Evolutionary conservation across 2,888 invertebrate species (phyloP), one percentile per base, ranked within the genome.

Genomic region (Cyrtodaria siliqua): DNA sequence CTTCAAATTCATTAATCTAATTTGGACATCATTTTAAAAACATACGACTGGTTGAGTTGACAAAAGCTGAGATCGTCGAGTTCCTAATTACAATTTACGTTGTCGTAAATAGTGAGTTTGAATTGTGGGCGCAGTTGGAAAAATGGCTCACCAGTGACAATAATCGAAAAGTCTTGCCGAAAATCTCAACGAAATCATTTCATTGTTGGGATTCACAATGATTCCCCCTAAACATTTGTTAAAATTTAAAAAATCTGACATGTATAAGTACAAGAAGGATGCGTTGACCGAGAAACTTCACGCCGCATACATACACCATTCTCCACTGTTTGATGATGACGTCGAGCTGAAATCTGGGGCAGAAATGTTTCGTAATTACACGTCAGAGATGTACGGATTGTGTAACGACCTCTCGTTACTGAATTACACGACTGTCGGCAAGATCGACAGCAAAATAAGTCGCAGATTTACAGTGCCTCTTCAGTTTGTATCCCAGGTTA

Each of bases 21-120:
- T 68, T n/a, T n/a, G n/a, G 77, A 84, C 16, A 89, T 87, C 79
- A 90, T 90, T 89, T 63, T 83, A 50, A 76, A 86, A 40, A 86
- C 90, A 6, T 67, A 84, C 6, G 90, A 90, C 56, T 90, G 90
- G 90, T 63, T n/a, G 84, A 83, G 27, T 78, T 90, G 56, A 76
- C 87, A 0, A 72, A 67, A 33, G 66, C 66, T 6, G 89, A 89
- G 61, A 76, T 90, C 23, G 73, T 78, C 6, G 89, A 89, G 42
- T 89, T 77, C 64, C n/a, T 90, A n/a, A 74, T 67, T 4, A 86
- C 87, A 69, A 89, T 88, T 4, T 87, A 90, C 60, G 77, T 89
- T 26, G 82, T 89, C 49, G 87, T 90, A 6, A 68, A 79, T 27
- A 87, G 86, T 60, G 90, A 90, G 77, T 82, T 76, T 57, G 73